Percentiles rank a stretch among this genome's conserved stretches.
These are phyloP conservation scores for Orchestia grillus DNA, from an alignment of 1,140 invertebrate species.

Conservation along the genomic window DNA sequence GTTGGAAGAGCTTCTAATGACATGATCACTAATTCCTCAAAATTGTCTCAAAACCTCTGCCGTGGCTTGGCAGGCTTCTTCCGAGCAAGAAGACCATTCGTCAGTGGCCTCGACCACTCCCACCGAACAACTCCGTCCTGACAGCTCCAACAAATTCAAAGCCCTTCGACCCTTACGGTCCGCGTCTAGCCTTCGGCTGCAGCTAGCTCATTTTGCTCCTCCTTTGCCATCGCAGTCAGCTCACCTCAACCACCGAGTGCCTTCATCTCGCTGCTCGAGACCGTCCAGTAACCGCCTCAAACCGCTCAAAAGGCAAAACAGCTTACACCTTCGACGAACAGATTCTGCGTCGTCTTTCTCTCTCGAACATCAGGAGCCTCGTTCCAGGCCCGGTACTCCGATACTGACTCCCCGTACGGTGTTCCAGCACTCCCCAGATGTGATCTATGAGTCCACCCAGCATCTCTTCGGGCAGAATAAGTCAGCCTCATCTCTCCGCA, in stretches of 20 bases:
- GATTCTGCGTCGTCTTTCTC: background rate
- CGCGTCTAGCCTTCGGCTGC: background rate
- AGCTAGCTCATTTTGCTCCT: background rate
- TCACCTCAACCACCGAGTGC: background rate
- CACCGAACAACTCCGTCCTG: background rate
- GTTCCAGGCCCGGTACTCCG: conserved; percentile 11
- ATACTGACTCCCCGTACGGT: conserved; percentile 21
- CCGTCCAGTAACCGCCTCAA: conserved; percentile 19
- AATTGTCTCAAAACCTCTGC: background rate
- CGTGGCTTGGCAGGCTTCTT: conserved; percentile 33
- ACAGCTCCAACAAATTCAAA: background rate
- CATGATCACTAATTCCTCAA: background rate
- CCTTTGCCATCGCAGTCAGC: background rate
- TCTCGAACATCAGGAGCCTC: background rate
- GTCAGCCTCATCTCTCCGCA: background rate
- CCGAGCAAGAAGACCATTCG: background rate
- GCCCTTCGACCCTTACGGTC: background rate
- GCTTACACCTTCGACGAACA: background rate
- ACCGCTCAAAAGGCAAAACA: background rate
- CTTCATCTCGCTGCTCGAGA: background rate
- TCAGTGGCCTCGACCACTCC: background rate
- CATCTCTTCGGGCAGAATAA: background rate
- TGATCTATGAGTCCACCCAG: background rate
- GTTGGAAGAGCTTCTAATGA: background rate
- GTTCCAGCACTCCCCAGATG: background rate